These are phyloP conservation scores for Aethina tumida DNA, from an alignment of 1,140 invertebrate species.

Conservation along the genomic window DNA sequence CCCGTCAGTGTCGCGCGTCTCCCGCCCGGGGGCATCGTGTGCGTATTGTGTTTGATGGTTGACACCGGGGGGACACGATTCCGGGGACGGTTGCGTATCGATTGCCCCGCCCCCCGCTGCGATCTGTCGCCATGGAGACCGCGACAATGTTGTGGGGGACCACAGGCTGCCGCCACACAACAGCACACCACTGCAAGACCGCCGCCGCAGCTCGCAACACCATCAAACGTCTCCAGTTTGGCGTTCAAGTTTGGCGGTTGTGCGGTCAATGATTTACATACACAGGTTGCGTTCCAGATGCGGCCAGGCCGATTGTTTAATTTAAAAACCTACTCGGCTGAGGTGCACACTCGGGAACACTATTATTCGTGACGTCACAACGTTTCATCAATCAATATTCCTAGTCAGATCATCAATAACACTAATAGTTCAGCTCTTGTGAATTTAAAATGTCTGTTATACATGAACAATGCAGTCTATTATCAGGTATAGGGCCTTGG, in stretches of 20 bases:
- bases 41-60: conserved; percentile 25
- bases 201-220: too few relatives aligned
- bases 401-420: conserved; percentile 19
- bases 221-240: too few relatives aligned
- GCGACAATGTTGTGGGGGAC: conserved; percentile 33
- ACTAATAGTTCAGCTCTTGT: conserved; percentile 15
- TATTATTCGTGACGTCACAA: conserved; percentile 10
- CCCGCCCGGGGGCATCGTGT: too few relatives aligned
- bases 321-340: too few relatives aligned
- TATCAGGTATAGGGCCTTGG: conserved; percentile 11
- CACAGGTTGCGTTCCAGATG: too few relatives aligned
- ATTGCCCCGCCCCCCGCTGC: conserved; percentile 35
- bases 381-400: conserved; percentile 18
- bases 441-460: conserved; percentile 9
- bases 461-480: conserved; percentile 7
- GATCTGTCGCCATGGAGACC: conserved; percentile 34
- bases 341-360: too few relatives aligned
- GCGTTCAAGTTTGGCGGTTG: too few relatives aligned
- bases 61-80: too few relatives aligned
- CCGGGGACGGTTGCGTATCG: conserved; percentile 32
- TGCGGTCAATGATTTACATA: too few relatives aligned
- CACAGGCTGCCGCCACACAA: conserved; percentile 22
- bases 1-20: too few relatives aligned
- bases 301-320: too few relatives aligned
- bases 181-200: too few relatives aligned